A percentile compares a stretch with the other conserved stretches of the same genome.
Conservation (phyloP, 2,888 invertebrate genomes). For the Eupeodes latifasciatus region DNA sequence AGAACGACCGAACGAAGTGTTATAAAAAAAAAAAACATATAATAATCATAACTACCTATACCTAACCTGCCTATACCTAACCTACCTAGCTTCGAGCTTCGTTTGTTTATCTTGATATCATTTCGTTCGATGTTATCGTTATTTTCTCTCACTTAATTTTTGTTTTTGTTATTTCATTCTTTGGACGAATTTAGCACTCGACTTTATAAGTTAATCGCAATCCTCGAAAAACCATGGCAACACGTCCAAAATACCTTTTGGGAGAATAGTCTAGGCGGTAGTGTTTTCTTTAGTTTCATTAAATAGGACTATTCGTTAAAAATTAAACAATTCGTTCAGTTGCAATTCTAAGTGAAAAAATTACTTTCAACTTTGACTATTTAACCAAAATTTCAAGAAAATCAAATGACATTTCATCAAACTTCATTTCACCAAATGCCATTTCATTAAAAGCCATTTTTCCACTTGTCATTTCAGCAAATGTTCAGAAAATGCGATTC, state of each 20-base stretch:
- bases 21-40: conserved; percentile 2
- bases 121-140: conserved; percentile 28
- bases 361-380: too few species aligned
- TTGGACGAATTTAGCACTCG: background rate
- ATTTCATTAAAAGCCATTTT: too few species aligned
- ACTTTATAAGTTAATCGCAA: background rate
- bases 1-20: conserved; percentile 17
- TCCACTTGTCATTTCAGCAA: too few species aligned
- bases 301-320: too few species aligned
- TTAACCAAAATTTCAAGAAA: too few species aligned
- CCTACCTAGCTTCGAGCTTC: conserved; percentile 10
- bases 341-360: too few species aligned
- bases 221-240: conserved; percentile 10
- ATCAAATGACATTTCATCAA: too few species aligned
- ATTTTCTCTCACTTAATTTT: background rate
- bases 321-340: too few species aligned
- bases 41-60: background rate
- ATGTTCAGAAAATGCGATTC: too few species aligned
- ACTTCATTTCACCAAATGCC: too few species aligned
- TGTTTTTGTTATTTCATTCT: background rate
- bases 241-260: background rate
- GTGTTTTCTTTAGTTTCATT: background rate
- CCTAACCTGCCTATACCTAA: too few species aligned
- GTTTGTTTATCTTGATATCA: conserved; percentile 39
- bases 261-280: background rate